Evolutionary conservation across 2,113 vertebrate species (phyloP).

Genomic region (Mohoua ochrocephala): DNA sequence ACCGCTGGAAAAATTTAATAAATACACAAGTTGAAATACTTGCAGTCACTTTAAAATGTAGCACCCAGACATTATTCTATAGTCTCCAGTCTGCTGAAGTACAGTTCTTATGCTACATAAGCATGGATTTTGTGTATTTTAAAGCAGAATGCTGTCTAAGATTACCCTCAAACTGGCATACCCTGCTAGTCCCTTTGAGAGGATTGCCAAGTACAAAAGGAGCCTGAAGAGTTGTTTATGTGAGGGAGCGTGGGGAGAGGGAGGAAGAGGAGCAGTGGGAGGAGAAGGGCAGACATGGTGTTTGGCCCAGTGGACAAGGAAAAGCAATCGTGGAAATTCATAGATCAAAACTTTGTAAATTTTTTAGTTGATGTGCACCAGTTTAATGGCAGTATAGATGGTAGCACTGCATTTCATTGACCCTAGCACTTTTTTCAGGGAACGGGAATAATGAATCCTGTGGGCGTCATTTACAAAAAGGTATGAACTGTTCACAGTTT

Average conservation of each 20-base stretch:
- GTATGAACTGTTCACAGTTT: background rate
- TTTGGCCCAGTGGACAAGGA: background rate
- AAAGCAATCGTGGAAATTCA: background rate
- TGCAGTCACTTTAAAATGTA: background rate
- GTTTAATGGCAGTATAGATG: background rate
- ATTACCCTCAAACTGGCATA: background rate
- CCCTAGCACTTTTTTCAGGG: background rate
- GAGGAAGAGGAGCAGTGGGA: background rate
- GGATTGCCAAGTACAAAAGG: background rate
- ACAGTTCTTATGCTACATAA: background rate
- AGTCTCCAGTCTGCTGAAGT: background rate
- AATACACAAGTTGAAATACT: background rate
- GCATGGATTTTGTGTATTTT: slow-evolving; percentile 27
- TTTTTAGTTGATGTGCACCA: background rate
- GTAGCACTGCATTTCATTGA: background rate
- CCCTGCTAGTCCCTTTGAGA: background rate
- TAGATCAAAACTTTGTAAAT: background rate
- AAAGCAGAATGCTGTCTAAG: background rate
- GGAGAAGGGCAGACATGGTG: background rate
- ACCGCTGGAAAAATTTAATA: background rate
- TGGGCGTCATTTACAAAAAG: background rate
- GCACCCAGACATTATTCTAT: background rate
- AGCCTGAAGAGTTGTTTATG: background rate
- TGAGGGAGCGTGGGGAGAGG: background rate
- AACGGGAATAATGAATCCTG: background rate